Evolutionary conservation across 2,113 vertebrate species (phyloP).

Genomic region (Notiomystis cincta): DNA sequence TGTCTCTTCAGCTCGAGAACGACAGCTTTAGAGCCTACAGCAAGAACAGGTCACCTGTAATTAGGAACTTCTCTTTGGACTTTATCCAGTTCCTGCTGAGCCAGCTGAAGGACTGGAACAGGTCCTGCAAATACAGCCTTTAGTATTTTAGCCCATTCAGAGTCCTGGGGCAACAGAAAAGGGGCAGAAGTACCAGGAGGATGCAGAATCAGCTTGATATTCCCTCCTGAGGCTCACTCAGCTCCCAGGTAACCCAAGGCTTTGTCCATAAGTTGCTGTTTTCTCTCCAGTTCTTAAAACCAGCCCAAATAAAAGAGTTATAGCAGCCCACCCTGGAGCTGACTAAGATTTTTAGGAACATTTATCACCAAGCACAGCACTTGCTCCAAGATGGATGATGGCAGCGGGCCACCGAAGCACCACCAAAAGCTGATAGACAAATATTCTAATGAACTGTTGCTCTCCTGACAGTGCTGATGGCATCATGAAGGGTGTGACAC

Average conservation of each 20-base stretch:
- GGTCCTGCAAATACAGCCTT: background rate
- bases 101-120: background rate
- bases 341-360: background rate
- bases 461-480: slow-evolving; percentile 49
- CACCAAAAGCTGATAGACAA: slow-evolving; percentile 51
- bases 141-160: background rate
- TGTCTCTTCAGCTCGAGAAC: background rate
- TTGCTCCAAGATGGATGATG: slow-evolving; percentile 19
- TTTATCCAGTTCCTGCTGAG: background rate
- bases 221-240: background rate
- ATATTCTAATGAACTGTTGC: slow-evolving; percentile 41
- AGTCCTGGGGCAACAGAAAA: background rate
- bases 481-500: slow-evolving; percentile 36
- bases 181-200: background rate
- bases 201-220: background rate
- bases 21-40: background rate
- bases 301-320: background rate
- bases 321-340: background rate
- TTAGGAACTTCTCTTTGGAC: background rate
- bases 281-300: background rate
- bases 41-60: background rate
- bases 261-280: background rate
- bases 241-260: background rate
- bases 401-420: slow-evolving; percentile 1
- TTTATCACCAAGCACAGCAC: background rate